A percentile compares a stretch with the other conserved stretches of the same genome.
Conservation (phyloP, 2,113 vertebrate species). For the Nothobranchius furzeri region DNA sequence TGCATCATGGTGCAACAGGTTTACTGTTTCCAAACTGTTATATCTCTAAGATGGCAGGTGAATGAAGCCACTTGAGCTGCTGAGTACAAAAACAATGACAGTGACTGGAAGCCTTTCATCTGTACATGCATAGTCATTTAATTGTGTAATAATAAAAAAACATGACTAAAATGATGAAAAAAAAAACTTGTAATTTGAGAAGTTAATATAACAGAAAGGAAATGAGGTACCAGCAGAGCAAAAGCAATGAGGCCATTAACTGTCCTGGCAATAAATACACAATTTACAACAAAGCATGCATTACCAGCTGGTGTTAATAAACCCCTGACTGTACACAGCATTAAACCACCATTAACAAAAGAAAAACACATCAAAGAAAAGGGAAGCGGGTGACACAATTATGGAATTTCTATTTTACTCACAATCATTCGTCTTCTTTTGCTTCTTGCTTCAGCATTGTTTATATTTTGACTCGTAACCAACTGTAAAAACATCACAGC, state of each 20-base stretch:
- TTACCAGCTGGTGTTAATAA: slow-evolving; percentile 4
- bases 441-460: background rate
- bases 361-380: background rate
- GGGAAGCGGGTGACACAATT: background rate
- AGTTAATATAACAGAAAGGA: background rate
- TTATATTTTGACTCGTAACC: background rate
- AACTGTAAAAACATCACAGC: background rate
- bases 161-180: background rate
- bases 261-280: background rate
- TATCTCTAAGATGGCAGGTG: background rate
- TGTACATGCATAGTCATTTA: background rate
- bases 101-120: background rate
- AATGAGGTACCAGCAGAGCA: background rate
- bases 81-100: background rate
- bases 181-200: background rate
- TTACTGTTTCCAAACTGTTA: background rate
- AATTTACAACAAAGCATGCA: background rate
- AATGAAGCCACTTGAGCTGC: background rate
- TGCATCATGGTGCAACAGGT: too few species aligned
- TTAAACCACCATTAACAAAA: background rate
- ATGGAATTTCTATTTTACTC: background rate
- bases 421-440: background rate
- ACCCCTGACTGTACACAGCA: background rate
- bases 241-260: background rate
- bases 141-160: background rate